Conservation (phyloP, 1,140 invertebrate genomes). For the Trachymyrmex septentrionalis region DNA sequence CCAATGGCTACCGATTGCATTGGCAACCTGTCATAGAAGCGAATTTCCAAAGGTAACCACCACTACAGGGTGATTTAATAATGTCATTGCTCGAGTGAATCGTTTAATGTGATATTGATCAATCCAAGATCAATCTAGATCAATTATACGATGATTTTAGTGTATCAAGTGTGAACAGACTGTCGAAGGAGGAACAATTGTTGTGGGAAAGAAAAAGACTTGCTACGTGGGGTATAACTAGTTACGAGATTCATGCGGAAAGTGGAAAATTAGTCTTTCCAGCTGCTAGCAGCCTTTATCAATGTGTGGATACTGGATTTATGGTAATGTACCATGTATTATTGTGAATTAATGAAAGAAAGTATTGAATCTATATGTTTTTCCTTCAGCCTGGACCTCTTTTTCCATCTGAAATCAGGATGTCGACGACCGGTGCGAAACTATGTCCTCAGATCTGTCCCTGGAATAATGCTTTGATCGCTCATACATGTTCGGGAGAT, state of each 20-base stretch:
- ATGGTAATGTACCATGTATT: slow-evolving; percentile 86
- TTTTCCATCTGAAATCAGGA: slow-evolving; percentile 91
- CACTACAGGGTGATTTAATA: too few species aligned
- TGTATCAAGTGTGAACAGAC: slow-evolving; percentile 86
- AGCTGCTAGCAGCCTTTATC: slow-evolving; percentile 94
- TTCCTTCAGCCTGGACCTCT: slow-evolving; percentile 88
- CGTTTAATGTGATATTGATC: not conserved
- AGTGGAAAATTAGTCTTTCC: slow-evolving; percentile 96
- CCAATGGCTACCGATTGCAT: slow-evolving; percentile 86
- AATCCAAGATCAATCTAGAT: too few species aligned
- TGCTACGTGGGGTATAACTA: slow-evolving; percentile 97
- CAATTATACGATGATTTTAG: slow-evolving; percentile 67
- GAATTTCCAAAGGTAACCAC: slow-evolving; percentile 89
- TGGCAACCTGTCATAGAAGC: slow-evolving; percentile 92
- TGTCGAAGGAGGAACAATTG: slow-evolving; percentile 95
- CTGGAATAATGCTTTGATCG: slow-evolving; percentile 93
- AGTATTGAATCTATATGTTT: slow-evolving; percentile 21
- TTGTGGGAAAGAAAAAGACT: slow-evolving; percentile 96
- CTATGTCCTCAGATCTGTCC: slow-evolving; percentile 97
- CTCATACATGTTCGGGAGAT: slow-evolving; percentile 96
- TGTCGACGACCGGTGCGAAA: slow-evolving; percentile 90
- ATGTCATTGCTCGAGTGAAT: not conserved
- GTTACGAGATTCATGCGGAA: slow-evolving; percentile 94
- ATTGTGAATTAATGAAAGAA: not conserved
- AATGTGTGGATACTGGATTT: slow-evolving; percentile 91